phyloP scores from a whole-genome alignment of 2,113 vertebrate species.

The Psophia crepitans region DNA sequence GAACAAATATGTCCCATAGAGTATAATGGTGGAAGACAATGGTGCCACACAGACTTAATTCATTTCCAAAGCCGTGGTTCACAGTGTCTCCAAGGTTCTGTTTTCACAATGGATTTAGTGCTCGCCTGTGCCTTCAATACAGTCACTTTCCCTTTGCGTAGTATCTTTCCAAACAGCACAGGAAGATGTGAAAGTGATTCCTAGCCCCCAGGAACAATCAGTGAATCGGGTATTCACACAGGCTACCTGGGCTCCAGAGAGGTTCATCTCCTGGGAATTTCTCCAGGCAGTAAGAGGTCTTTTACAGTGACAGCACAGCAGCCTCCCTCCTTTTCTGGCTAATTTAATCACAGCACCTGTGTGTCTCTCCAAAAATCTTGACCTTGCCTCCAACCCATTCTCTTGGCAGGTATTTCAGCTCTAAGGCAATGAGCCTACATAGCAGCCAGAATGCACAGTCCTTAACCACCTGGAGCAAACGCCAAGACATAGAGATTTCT shows the following conservation, averaged over 20 bases:
- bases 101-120: background rate
- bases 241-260: background rate
- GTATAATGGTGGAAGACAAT: background rate
- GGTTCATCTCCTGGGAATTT: background rate
- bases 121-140: background rate
- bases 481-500: accelerated
- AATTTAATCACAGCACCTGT: background rate
- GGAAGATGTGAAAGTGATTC: background rate
- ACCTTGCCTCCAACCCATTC: background rate
- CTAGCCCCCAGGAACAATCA: background rate
- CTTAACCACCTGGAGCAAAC: background rate
- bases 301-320: background rate
- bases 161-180: background rate
- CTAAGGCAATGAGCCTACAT: accelerated
- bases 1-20: background rate
- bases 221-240: background rate
- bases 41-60: background rate
- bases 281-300: background rate
- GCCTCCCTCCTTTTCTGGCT: background rate
- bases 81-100: background rate
- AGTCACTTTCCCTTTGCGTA: background rate
- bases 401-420: background rate
- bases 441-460: background rate
- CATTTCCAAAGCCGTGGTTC: background rate
- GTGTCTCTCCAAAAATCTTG: background rate